phyloP scores from a whole-genome alignment of 1,140 invertebrate genomes.

The Drosophila tristis region DNA sequence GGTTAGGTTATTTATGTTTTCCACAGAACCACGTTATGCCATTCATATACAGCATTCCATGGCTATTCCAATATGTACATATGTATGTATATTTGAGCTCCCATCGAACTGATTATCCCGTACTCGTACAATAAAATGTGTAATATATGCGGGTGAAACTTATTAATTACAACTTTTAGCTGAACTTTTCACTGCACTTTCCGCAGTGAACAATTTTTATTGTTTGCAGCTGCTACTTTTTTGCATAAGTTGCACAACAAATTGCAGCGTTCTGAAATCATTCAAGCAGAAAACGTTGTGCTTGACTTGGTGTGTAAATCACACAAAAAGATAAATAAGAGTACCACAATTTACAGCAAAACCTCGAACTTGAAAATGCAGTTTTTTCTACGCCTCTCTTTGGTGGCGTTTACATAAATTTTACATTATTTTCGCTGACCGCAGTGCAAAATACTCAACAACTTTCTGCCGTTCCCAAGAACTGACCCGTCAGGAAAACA shows the following conservation, averaged over 20 bases:
- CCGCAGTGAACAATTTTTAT: constrained; percentile 8
- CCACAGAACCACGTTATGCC: neutral
- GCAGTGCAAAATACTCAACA: neutral
- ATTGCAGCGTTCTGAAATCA: constrained; percentile 36
- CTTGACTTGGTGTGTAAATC: constrained; percentile 45
- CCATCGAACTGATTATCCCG: neutral
- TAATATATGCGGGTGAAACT: constrained; percentile 46
- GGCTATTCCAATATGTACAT: neutral
- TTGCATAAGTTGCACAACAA: constrained; percentile 46
- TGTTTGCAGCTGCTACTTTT: constrained; percentile 13
- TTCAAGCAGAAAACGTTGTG: constrained; percentile 43
- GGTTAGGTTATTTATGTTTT: neutral
- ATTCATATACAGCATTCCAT: too few species aligned
- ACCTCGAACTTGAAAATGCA: constrained; percentile 63
- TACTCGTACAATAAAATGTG: constrained; percentile 6
- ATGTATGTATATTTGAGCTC: neutral
- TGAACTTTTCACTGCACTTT: constrained; percentile 22
- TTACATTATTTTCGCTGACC: constrained; percentile 3
- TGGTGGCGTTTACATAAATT: neutral
- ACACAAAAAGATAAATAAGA: constrained; percentile 10
- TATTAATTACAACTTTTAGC: constrained; percentile 49
- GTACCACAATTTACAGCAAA: constrained; percentile 2
- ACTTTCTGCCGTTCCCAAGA: too few species aligned
- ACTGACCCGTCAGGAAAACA: neutral
- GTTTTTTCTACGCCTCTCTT: neutral